phyloP scores from a whole-genome alignment of 2,888 invertebrate genomes.

The Papilio demoleus region DNA sequence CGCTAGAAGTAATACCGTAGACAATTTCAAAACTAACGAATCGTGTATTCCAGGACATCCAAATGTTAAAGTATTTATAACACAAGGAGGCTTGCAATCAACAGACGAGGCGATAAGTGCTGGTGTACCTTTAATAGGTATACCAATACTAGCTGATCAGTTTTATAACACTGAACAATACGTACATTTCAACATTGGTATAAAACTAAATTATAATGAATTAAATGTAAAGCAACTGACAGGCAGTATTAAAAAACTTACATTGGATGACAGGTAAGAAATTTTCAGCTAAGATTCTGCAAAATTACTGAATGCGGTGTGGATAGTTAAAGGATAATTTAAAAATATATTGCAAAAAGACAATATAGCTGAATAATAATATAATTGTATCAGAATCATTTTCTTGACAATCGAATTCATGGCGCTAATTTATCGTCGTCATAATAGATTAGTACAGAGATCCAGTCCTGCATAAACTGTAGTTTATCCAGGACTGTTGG shows the following conservation, averaged over 20 bases:
- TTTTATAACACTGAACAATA: conserved; percentile 61
- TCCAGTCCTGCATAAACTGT: too few relatives aligned
- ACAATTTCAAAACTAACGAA: not conserved
- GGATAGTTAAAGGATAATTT: too few relatives aligned
- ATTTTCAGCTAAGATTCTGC: not conserved
- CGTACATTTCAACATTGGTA: conserved; percentile 55
- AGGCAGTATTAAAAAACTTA: conserved; percentile 50
- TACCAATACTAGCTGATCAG: conserved; percentile 70
- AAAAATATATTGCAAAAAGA: too few relatives aligned
- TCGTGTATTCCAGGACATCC: conserved; percentile 59
- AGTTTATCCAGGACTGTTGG: too few relatives aligned
- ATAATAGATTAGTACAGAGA: too few relatives aligned
- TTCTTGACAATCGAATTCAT: too few relatives aligned
- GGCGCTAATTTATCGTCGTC: too few relatives aligned
- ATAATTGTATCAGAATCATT: too few relatives aligned
- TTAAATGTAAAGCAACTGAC: conserved; percentile 53
- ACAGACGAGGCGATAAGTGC: conserved; percentile 69
- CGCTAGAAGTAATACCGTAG: too few relatives aligned
- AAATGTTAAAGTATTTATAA: conserved; percentile 67
- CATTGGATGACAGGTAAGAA: conserved; percentile 51
- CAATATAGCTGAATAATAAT: too few relatives aligned
- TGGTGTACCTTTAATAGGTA: conserved; percentile 63
- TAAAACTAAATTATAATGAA: conserved; percentile 54
- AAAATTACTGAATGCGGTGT: too few relatives aligned
- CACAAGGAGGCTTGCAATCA: conserved; percentile 72